Evolutionary conservation across 2,113 vertebrate genomes (phyloP), one percentile per base, ranked within the genome.

Genomic region (Prunella himalayana): DNA sequence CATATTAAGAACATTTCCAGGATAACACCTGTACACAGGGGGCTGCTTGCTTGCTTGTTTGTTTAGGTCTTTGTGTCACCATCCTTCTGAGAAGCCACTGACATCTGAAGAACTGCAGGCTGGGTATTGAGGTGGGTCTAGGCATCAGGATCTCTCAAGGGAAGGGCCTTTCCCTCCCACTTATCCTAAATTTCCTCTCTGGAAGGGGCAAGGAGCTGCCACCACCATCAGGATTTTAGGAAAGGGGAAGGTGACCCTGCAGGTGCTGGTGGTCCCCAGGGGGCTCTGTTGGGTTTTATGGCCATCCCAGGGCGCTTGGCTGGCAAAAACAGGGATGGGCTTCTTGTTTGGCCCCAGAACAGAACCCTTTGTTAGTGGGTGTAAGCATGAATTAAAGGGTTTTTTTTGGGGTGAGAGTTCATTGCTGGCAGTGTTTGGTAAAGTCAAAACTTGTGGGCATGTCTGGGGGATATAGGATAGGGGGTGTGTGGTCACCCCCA

Each of bases 1-100:
- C n/a, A 13, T 51, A 81, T 66, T 72, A 79, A 95, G 61, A 47
- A 37, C 53, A 45, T 86, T 94, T 85, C 79, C 86, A 94, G 95
- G 70, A 69, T 86, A 50, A 53, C 68, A 88, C 82, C 95, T 92
- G 80, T 93, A 82, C 71, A 80, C 85, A 97, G 72, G 71, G 68
- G 60, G 18, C 60, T 72, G 31, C 41, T 89, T 89, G 59, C 56
- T 69, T 82, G 54, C 69, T 76, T 82, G 49, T 69, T 77, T 75
- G 53, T 93, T 87, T 91, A 88, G 37, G 35, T 85, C 50, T 63
- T 42, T 8, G 5, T 61, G 70, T 96, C 92, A 85, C 90, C 91
- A 86, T 82, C 86, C 61, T 96, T 93, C 83, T 90, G 94, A 95
- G 95, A 94, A 97, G 91, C 28, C 16, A 51, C 77, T 39, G 42